Evolutionary conservation across 1,140 invertebrate genomes (phyloP).

Genomic region (Meloidogyne floridensis): DNA sequence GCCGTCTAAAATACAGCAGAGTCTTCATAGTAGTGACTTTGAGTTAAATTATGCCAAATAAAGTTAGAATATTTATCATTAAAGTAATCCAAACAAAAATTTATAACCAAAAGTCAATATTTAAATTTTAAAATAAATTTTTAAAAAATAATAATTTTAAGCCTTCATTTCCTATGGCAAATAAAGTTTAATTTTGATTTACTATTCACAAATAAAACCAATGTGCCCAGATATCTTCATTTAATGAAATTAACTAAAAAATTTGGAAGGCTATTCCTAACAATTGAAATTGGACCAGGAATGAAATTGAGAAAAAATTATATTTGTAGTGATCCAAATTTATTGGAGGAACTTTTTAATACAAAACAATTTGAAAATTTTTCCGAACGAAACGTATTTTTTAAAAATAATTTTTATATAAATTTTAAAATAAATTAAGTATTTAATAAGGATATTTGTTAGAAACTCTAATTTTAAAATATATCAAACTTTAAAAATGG

Average conservation of each 20-base stretch:
- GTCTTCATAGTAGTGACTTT: too few relatives aligned
- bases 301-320: neutral
- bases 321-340: constrained; percentile 3
- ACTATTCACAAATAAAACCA: neutral
- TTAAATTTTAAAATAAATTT: too few relatives aligned
- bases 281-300: neutral
- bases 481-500: too few relatives aligned
- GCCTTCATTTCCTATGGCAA: neutral
- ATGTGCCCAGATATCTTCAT: neutral
- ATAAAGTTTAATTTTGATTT: neutral
- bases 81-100: too few relatives aligned
- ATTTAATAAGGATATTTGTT: too few relatives aligned
- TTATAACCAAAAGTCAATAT: too few relatives aligned
- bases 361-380: neutral
- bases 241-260: neutral
- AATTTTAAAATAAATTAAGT: too few relatives aligned
- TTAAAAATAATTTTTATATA: neutral
- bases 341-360: neutral
- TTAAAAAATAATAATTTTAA: neutral
- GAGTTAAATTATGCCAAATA: too few relatives aligned
- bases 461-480: too few relatives aligned
- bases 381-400: neutral
- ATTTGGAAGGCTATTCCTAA: neutral
- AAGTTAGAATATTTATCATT: too few relatives aligned
- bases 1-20: too few relatives aligned